phyloP scores from a whole-genome alignment of 2,888 invertebrate genomes.

The Aproaerema taeniolella region DNA sequence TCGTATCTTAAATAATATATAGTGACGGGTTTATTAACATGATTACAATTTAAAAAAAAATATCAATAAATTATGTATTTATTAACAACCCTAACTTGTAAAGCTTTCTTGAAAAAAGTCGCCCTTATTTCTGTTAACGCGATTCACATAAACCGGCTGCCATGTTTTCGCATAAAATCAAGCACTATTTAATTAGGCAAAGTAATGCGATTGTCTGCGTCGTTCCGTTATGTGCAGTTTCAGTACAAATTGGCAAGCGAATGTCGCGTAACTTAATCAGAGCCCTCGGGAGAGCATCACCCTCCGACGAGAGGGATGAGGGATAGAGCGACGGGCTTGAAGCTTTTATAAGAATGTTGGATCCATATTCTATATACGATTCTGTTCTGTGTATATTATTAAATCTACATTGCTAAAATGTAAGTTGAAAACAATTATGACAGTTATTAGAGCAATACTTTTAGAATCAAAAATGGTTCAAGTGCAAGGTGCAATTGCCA shows the following conservation, averaged over 20 bases:
- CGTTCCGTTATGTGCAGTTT: constrained; percentile 26
- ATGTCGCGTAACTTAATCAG: constrained; percentile 72
- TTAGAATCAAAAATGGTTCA: too few relatives aligned
- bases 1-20: too few relatives aligned
- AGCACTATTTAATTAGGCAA: constrained; percentile 55
- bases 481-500: too few relatives aligned
- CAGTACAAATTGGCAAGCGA: constrained; percentile 66
- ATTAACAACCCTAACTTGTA: background rate
- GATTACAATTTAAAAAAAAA: too few relatives aligned
- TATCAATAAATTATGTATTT: too few relatives aligned
- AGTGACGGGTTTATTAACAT: too few relatives aligned
- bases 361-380: background rate
- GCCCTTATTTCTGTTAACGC: too few relatives aligned
- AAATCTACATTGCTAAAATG: too few relatives aligned
- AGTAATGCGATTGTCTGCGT: constrained; percentile 58
- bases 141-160: too few relatives aligned
- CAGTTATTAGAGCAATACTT: too few relatives aligned
- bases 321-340: background rate
- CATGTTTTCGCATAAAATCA: constrained; percentile 48
- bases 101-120: constrained; percentile 12
- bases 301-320: constrained; percentile 23
- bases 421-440: too few relatives aligned
- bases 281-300: constrained; percentile 41
- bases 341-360: background rate
- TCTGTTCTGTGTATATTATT: too few relatives aligned